Evolutionary conservation across 1,140 invertebrate genomes (phyloP).

Genomic region (Drosophila parabipectinata): DNA sequence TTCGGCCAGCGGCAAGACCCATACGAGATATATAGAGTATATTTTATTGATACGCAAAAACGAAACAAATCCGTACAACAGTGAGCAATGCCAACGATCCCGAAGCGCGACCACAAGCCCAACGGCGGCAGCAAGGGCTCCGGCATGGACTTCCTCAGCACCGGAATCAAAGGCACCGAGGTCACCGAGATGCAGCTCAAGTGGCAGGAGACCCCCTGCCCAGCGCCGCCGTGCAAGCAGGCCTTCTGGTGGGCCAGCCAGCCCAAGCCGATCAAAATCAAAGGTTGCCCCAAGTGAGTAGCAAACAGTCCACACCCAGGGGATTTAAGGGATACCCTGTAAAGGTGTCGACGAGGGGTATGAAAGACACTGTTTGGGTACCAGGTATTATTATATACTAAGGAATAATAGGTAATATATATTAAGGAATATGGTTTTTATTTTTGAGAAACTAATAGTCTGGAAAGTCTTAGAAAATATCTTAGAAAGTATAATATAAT

Average conservation of each 20-base stretch:
- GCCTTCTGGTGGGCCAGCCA: constrained; percentile 79
- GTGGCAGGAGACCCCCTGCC: constrained; percentile 72
- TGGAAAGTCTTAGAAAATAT: too few species aligned
- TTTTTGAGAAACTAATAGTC: too few species aligned
- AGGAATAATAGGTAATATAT: too few species aligned
- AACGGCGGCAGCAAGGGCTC: constrained; percentile 32
- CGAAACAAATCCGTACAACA: constrained; percentile 8
- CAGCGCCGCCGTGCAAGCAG: constrained; percentile 75
- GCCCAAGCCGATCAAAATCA: constrained; percentile 80
- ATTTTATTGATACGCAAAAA: constrained; percentile 29
- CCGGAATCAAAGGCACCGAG: constrained; percentile 62
- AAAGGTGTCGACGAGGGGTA: background rate
- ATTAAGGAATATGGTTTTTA: too few species aligned
- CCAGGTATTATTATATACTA: too few species aligned
- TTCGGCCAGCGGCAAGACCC: constrained; percentile 17
- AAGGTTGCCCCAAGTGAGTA: constrained; percentile 76
- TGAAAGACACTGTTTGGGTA: too few species aligned
- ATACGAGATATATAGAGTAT: constrained; percentile 36
- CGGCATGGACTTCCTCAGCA: constrained; percentile 62
- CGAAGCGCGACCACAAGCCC: constrained; percentile 58
- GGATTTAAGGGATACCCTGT: constrained; percentile 14
- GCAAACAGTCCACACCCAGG: background rate
- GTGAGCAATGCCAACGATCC: constrained; percentile 71
- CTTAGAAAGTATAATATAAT: too few species aligned
- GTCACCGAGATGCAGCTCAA: constrained; percentile 78